These are phyloP conservation scores for Lepidochitona cinerea DNA, from an alignment of 2,888 invertebrate genomes.

Conservation along the genomic window DNA sequence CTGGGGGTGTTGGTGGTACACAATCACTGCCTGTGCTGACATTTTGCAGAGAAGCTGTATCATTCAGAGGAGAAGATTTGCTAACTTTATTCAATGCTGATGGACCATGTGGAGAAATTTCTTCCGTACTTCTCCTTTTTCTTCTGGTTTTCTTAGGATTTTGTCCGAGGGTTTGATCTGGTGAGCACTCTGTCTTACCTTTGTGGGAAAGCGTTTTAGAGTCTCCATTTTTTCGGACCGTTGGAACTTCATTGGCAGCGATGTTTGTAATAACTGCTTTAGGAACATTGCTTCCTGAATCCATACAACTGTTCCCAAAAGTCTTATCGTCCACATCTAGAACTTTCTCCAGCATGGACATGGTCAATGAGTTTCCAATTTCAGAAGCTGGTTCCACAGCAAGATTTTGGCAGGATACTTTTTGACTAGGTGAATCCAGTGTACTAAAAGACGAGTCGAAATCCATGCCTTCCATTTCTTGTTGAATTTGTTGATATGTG, in stretches of 20 bases:
- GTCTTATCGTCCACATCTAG: slow-evolving; percentile 22
- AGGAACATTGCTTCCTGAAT: not conserved
- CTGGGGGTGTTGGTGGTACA: slow-evolving; percentile 66
- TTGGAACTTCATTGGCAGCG: not conserved
- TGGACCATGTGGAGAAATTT: not conserved
- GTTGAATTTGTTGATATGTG: not conserved
- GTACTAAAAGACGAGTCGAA: not conserved
- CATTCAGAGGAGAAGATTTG: not conserved
- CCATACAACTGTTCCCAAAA: not conserved
- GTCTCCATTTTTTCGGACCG: not conserved
- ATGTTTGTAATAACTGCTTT: not conserved
- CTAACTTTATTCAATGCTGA: not conserved
- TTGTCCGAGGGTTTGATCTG: too few relatives aligned
- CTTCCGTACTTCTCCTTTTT: slow-evolving; percentile 22
- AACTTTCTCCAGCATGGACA: slow-evolving; percentile 52
- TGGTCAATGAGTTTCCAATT: slow-evolving; percentile 51
- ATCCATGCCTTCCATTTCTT: not conserved
- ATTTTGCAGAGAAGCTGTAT: slow-evolving; percentile 13
- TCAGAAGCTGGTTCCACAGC: not conserved
- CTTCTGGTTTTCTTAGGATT: too few relatives aligned
- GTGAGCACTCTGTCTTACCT: not conserved
- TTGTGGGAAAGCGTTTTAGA: not conserved
- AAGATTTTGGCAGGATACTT: too few relatives aligned
- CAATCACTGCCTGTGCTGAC: slow-evolving; percentile 53
- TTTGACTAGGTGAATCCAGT: not conserved